Evolutionary conservation across 2,113 vertebrate species (phyloP).

Genomic region (Rousettus leschenaultii): DNA sequence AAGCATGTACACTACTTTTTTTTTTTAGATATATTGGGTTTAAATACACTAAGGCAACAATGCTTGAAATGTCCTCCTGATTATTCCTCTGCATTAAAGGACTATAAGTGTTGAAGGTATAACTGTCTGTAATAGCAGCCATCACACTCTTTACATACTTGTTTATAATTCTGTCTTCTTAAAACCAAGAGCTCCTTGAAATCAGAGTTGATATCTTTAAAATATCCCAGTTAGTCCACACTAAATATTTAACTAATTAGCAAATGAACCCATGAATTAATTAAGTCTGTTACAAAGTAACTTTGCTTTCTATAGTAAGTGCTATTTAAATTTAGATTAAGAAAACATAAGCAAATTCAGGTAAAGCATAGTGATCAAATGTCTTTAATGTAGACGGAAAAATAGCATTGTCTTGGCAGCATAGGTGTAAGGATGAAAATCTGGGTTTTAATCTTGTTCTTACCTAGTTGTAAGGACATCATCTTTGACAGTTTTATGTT

Average conservation of each 20-base stretch:
- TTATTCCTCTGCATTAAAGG: neutral
- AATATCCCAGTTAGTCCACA: neutral
- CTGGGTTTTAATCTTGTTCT: neutral
- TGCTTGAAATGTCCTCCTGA: neutral
- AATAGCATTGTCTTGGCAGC: neutral
- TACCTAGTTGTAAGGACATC: neutral
- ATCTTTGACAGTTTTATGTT: neutral
- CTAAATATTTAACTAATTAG: constrained; percentile 36
- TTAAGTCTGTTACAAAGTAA: constrained; percentile 22
- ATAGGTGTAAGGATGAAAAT: neutral
- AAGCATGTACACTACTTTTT: neutral
- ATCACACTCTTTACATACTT: neutral
- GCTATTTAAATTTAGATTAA: neutral
- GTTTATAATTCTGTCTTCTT: neutral
- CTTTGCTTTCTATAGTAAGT: neutral
- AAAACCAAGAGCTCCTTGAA: neutral
- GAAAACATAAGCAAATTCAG: constrained; percentile 25
- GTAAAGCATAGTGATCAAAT: neutral
- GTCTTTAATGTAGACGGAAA: neutral
- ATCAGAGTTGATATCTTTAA: neutral
- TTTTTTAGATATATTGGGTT: neutral
- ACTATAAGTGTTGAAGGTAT: neutral
- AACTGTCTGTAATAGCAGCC: neutral
- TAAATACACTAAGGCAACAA: neutral
- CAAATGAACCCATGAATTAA: constrained; percentile 36